Conservation (phyloP, 2,797 vertebrate genomes). For the Lophius americanus region DNA sequence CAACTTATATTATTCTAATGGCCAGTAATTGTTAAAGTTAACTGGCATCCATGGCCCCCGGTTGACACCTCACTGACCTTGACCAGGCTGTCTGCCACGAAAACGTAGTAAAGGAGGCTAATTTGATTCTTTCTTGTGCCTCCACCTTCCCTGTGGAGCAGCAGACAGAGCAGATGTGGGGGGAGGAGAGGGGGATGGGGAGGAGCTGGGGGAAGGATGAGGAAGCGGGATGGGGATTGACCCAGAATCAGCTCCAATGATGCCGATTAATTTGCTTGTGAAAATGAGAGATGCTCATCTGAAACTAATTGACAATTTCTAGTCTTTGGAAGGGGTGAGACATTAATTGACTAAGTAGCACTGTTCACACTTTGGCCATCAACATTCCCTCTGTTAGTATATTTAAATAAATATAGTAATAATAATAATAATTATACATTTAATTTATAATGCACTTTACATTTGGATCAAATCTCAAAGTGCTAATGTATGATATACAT, state of each 20-base stretch:
- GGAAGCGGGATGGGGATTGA: conserved; percentile 66
- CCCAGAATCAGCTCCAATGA: conserved; percentile 77
- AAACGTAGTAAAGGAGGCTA: conserved; percentile 62
- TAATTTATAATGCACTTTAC: too few relatives aligned
- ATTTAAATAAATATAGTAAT: background rate
- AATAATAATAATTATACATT: too few relatives aligned
- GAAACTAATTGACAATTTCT: conserved; percentile 33
- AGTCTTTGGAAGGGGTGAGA: conserved; percentile 25
- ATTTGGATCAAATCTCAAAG: too few relatives aligned
- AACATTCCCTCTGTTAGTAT: background rate
- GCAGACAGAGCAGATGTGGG: conserved; percentile 57
- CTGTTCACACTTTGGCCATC: conserved; percentile 4
- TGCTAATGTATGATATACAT: background rate
- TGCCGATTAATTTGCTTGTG: conserved; percentile 65
- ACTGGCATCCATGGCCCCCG: conserved; percentile 20
- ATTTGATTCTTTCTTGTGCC: conserved; percentile 59
- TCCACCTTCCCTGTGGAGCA: conserved; percentile 44
- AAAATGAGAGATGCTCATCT: conserved; percentile 55
- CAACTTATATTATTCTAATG: conserved; percentile 12
- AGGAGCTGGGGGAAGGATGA: conserved; percentile 19
- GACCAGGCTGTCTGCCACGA: conserved; percentile 50
- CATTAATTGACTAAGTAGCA: conserved; percentile 17
- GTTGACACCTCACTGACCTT: conserved; percentile 51
- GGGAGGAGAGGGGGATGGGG: conserved; percentile 27
- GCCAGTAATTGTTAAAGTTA: conserved; percentile 17